Evolutionary conservation across 2,797 vertebrate species (phyloP).

Genomic region (Taenioides sp.): DNA sequence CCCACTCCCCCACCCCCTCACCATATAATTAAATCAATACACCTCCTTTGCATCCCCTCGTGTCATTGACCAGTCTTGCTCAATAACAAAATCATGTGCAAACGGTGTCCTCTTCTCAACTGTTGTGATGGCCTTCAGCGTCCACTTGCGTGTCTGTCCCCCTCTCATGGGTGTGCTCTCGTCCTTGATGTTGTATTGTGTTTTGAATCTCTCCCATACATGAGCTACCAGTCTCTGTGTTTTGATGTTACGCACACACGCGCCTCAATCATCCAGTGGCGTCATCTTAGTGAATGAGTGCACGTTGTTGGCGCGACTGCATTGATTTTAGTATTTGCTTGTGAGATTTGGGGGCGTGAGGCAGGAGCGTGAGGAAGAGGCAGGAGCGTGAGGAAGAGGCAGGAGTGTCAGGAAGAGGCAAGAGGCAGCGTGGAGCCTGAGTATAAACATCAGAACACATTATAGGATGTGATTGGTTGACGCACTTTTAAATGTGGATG

Average conservation of each 20-base stretch:
- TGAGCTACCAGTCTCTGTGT: not conserved
- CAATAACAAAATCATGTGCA: conserved; percentile 26
- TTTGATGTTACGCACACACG: conserved; percentile 3
- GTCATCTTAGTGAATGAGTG: not conserved
- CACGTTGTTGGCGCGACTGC: conserved; percentile 17
- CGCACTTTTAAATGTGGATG: conserved; percentile 27
- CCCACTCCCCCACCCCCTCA: not conserved
- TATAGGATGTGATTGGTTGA: conserved; percentile 29
- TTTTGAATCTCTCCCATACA: not conserved
- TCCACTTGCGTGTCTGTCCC: not conserved
- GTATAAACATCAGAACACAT: conserved; percentile 41
- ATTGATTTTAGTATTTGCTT: conserved; percentile 34
- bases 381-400: conserved; percentile 23
- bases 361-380: conserved; percentile 21
- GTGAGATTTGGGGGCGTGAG: conserved; percentile 14
- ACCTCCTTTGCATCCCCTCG: conserved; percentile 19
- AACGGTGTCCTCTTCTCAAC: not conserved
- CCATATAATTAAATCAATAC: conserved; percentile 15
- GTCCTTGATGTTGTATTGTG: not conserved
- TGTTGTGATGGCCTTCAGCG: not conserved
- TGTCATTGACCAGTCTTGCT: conserved; percentile 26
- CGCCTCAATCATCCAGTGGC: not conserved
- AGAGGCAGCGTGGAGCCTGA: conserved; percentile 44
- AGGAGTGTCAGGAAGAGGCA: conserved; percentile 24
- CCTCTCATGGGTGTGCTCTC: not conserved